phyloP scores from a whole-genome alignment of 2,113 vertebrate species.

The Atractosteus spatula region DNA sequence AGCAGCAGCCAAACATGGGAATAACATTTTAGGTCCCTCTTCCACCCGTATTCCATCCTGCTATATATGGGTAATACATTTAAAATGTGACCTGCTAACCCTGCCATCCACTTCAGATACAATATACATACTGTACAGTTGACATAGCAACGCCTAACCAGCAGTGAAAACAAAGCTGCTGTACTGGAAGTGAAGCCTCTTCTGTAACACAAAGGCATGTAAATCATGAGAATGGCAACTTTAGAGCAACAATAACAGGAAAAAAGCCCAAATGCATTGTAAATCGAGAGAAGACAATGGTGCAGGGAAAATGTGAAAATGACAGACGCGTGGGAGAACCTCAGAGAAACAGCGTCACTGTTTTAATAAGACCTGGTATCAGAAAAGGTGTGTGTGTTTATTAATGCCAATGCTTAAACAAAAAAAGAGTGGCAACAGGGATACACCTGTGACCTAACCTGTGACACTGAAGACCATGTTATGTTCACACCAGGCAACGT shows the following conservation, averaged over 20 bases:
- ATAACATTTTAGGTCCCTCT: background rate
- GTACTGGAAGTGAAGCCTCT: background rate
- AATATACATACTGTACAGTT: constrained; percentile 4
- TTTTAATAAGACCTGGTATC: too few relatives aligned
- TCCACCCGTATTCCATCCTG: background rate
- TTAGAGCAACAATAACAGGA: background rate
- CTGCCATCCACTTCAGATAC: background rate
- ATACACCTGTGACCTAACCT: too few relatives aligned
- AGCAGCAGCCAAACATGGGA: background rate
- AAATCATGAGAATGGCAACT: background rate
- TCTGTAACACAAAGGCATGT: background rate
- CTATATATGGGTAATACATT: constrained; percentile 20
- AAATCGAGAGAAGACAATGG: too few relatives aligned
- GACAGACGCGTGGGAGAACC: too few relatives aligned
- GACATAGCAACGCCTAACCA: constrained; percentile 15
- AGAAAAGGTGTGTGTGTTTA: too few relatives aligned
- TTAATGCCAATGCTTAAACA: too few relatives aligned
- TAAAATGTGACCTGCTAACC: constrained; percentile 1
- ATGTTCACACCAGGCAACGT: too few relatives aligned
- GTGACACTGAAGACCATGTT: too few relatives aligned
- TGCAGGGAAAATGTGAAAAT: too few relatives aligned
- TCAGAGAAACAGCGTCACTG: too few relatives aligned
- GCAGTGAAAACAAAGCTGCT: background rate
- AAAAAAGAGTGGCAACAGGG: too few relatives aligned
- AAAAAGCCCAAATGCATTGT: background rate